Evolutionary conservation across 2,113 vertebrate species (phyloP).

Genomic region (Nibea coibor): DNA sequence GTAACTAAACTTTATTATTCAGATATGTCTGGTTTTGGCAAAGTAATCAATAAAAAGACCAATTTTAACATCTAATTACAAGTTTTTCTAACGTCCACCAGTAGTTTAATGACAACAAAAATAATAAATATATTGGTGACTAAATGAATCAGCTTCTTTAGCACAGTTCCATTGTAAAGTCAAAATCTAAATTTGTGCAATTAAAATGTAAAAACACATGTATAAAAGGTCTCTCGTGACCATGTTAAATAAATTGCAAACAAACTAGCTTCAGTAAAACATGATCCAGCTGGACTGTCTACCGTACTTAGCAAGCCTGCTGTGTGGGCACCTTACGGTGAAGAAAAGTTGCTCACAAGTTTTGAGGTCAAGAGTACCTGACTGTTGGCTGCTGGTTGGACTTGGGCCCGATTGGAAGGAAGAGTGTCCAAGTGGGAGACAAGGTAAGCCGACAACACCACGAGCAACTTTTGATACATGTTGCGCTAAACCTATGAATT

Average conservation of each 20-base stretch:
- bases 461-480: neutral
- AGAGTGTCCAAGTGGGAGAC: constrained; percentile 53
- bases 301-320: neutral
- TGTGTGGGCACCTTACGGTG: constrained; percentile 15
- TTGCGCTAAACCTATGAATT: neutral
- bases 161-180: too few relatives aligned
- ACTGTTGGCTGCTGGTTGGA: constrained; percentile 60
- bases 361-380: constrained; percentile 30
- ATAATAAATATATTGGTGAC: neutral
- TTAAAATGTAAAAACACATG: neutral
- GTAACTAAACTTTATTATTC: constrained; percentile 10
- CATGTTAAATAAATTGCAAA: constrained; percentile 8
- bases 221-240: neutral
- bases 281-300: constrained; percentile 4
- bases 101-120: neutral
- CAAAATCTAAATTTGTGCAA: neutral
- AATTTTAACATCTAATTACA: neutral
- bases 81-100: neutral
- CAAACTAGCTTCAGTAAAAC: constrained; percentile 18
- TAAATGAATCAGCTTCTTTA: neutral
- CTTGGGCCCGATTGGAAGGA: constrained; percentile 52
- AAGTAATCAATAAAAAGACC: neutral
- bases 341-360: constrained; percentile 29
- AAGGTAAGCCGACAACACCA: constrained; percentile 70
- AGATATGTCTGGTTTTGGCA: constrained; percentile 16